Percentiles rank a stretch among this genome's conserved stretches.
Conservation (phyloP, 1,140 invertebrate species). For the Lepidurus apus region DNA sequence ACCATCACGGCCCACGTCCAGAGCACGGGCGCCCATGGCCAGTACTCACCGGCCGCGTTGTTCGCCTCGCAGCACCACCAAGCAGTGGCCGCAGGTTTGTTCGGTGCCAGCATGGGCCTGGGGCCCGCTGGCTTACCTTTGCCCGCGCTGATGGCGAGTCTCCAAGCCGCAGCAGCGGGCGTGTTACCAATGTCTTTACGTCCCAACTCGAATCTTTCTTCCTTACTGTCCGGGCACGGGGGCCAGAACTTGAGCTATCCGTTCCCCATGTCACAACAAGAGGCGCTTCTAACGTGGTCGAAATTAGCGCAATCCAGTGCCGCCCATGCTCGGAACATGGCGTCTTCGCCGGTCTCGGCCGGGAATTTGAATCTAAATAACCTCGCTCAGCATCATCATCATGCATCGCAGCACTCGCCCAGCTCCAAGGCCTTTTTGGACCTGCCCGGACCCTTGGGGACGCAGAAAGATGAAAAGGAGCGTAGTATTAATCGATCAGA, state of each 20-base stretch:
- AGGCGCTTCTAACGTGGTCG: constrained; percentile 31
- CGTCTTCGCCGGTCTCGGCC: constrained; percentile 9
- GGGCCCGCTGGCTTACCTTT: constrained; percentile 18
- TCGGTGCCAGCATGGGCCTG: constrained; percentile 32
- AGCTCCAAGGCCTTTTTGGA: constrained; percentile 15
- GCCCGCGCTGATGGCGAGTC: constrained; percentile 34
- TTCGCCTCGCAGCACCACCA: constrained; percentile 26
- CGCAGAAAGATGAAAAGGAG: neutral
- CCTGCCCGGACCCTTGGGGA: neutral
- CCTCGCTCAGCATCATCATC: neutral
- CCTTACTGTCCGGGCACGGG: neutral
- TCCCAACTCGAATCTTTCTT: neutral
- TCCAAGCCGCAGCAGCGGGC: constrained; percentile 33
- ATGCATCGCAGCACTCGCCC: neutral
- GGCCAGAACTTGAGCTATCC: constrained; percentile 24
- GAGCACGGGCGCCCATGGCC: neutral
- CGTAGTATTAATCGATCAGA: constrained; percentile 15
- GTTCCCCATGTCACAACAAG: constrained; percentile 31
- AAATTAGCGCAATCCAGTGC: constrained; percentile 30
- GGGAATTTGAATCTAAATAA: constrained; percentile 24
- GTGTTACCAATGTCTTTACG: constrained; percentile 23
- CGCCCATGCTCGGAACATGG: constrained; percentile 24
- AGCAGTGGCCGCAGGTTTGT: constrained; percentile 31
- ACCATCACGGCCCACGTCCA: neutral
- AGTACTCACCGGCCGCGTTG: neutral